Percentiles rank a stretch among this genome's conserved stretches.
Evolutionary conservation across 2,797 vertebrate species (phyloP).

Genomic region (Sebastes trivittatus): DNA sequence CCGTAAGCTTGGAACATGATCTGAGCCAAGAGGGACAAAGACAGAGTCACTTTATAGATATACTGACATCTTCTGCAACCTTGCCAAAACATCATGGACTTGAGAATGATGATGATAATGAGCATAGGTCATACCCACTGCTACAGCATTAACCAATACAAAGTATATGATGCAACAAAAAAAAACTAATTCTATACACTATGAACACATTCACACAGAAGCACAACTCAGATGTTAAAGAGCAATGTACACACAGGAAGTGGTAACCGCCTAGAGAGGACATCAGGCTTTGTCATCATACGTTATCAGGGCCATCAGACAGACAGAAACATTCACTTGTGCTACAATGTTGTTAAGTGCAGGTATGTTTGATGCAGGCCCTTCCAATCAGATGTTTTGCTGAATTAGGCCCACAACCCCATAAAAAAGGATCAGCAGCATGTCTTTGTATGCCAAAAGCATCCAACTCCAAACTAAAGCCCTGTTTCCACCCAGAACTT

Average conservation of each 20-base stretch:
- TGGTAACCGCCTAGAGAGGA: neutral
- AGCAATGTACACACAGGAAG: neutral
- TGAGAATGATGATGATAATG: neutral
- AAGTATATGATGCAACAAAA: neutral
- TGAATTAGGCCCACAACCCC: neutral
- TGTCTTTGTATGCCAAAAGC: neutral
- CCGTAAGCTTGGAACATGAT: slow-evolving; percentile 98
- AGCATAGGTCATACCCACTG: neutral
- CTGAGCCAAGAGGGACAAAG: slow-evolving; percentile 69
- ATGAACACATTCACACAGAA: neutral
- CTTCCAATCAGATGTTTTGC: neutral
- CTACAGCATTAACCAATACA: neutral
- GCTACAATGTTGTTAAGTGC: neutral
- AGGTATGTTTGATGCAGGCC: neutral
- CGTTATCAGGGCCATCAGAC: neutral
- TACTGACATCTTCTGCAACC: neutral
- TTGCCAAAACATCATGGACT: neutral
- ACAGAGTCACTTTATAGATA: slow-evolving; percentile 3
- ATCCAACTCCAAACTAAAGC: neutral
- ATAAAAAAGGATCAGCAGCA: neutral
- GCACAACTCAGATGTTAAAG: neutral
- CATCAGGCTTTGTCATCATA: neutral
- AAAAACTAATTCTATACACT: neutral
- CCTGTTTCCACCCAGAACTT: too few relatives aligned
- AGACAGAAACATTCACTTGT: neutral